Conservation (phyloP, 1,140 invertebrate species). For the Trichonephila clavata region DNA sequence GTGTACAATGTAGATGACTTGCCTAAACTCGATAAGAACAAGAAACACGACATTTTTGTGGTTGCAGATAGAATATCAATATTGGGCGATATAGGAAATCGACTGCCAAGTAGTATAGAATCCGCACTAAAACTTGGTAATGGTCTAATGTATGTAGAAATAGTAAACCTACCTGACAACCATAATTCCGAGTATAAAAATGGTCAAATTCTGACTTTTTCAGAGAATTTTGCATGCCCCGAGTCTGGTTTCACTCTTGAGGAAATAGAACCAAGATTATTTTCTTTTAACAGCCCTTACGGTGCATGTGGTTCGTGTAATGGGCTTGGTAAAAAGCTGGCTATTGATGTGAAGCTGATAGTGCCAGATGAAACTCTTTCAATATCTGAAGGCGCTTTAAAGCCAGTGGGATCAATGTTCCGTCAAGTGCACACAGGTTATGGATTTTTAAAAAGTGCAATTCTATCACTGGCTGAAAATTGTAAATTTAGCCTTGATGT, state of each 20-base stretch:
- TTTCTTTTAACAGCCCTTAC: constrained; percentile 53
- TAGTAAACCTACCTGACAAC: not conserved
- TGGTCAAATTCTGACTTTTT: too few species aligned
- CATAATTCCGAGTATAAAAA: too few species aligned
- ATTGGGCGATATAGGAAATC: not conserved
- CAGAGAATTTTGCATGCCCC: constrained; percentile 2
- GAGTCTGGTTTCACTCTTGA: constrained; percentile 51
- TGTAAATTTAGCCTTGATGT: not conserved
- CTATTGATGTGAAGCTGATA: not conserved
- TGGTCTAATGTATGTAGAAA: not conserved
- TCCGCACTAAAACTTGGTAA: not conserved
- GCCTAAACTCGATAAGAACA: not conserved
- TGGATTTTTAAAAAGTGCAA: too few species aligned
- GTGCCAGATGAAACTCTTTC: not conserved
- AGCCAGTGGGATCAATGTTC: not conserved
- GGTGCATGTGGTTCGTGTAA: constrained; percentile 70
- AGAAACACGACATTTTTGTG: not conserved
- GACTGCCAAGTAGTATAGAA: not conserved
- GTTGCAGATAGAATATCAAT: not conserved
- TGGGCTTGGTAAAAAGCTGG: constrained; percentile 67
- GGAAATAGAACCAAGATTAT: constrained; percentile 38
- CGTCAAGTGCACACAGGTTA: not conserved
- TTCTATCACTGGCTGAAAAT: not conserved
- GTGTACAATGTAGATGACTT: too few species aligned
- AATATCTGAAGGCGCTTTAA: not conserved